Evolutionary conservation across 2,888 invertebrate genomes (phyloP), one percentile per base, ranked within the genome.

Genomic region (Eledone cirrhosa): DNA sequence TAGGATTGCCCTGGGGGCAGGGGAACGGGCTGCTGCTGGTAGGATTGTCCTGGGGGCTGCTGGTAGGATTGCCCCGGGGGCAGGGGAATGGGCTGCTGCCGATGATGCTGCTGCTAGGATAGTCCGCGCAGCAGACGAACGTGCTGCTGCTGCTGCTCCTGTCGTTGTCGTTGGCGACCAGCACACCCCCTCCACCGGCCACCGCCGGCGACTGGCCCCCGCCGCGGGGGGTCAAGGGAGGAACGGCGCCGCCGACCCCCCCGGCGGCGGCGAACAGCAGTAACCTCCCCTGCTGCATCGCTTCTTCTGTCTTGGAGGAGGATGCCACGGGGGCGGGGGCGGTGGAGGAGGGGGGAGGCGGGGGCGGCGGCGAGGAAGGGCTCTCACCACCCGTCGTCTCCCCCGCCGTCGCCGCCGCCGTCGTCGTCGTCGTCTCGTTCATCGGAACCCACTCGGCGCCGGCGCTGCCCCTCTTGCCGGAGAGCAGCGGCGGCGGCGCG

Each of bases 391-490:
- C 63, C 16, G 16, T 41, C 67, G 77, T 77, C n/a, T 80, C 78
- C 31, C 65, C 65, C 33, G 41, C 72, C 41, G 19, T 33, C 19
- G 29, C 74, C 33, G 41, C 27, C 77, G 77, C 74, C 3, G 65
- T 14, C 27, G 24, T 29, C 22, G 63, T 27, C 14, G 59, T 69
- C 19, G 80, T 75, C 19, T 80, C 67, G 19, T 80, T 79, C 14
- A 79, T 59, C 13, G 33, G 78, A 0, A 48, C 53, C 0, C 72
- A 59, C n/a, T 77, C n/a, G 24, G 72, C 63, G 19, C 7, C 77
- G n/a, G 41, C 77, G 65, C 79, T 16, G 72, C 79, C n/a, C 77
- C 77, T 59, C 65, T 27, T 53, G 78, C 78, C 74, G 8, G 74
- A 59, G 33, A 24, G 29, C 22, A 48, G 72, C 29, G 75, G 59